These are phyloP conservation scores for Silurus lanzhouensis DNA, from an alignment of 2,797 vertebrate species.

Conservation along the genomic window DNA sequence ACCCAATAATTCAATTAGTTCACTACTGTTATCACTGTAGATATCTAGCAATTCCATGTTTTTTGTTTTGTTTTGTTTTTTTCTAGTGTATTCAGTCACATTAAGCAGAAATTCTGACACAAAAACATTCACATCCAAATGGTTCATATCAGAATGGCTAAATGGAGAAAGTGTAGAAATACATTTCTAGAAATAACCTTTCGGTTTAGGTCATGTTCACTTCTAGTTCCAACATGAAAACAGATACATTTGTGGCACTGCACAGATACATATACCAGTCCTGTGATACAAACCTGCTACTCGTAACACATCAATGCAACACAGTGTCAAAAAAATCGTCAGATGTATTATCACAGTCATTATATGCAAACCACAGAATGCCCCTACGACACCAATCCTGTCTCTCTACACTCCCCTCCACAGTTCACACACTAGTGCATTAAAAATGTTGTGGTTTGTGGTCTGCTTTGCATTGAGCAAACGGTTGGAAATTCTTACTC, in stretches of 20 bases:
- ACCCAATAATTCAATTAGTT: neutral
- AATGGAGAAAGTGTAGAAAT: neutral
- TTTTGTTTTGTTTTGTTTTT: neutral
- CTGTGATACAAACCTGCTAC: neutral
- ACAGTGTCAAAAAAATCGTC: neutral
- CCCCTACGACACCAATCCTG: neutral
- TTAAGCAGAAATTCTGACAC: neutral
- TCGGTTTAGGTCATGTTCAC: neutral
- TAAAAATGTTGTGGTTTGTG: constrained; percentile 2
- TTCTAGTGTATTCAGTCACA: neutral
- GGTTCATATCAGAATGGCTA: neutral
- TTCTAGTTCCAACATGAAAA: neutral
- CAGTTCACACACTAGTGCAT: neutral
- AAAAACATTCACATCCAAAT: neutral
- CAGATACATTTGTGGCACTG: neutral
- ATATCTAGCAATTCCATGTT: neutral
- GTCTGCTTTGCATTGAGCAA: neutral
- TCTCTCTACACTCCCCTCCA: neutral
- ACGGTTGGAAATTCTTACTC: constrained; percentile 6
- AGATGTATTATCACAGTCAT: neutral
- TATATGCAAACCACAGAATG: neutral
- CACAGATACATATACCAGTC: neutral
- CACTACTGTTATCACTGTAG: too few relatives aligned
- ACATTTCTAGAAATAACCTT: too few relatives aligned
- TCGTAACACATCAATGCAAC: neutral